phyloP scores from a whole-genome alignment of 2,888 invertebrate species.

The Harpalus rubripes region DNA sequence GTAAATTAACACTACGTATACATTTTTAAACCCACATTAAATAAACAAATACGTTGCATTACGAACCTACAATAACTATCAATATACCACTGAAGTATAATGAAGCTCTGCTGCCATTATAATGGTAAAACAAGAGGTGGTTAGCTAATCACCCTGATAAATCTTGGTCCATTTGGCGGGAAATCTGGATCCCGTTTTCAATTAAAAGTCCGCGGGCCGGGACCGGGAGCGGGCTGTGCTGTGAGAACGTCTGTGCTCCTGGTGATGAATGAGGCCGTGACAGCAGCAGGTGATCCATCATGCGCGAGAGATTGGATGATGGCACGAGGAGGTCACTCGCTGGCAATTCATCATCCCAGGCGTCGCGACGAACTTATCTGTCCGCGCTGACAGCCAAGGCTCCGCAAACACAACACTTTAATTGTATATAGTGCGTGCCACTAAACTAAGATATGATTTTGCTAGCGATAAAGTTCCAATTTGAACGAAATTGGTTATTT shows the following conservation, averaged over 20 bases:
- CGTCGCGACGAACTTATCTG: constrained; percentile 60
- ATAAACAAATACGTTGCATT: too few relatives aligned
- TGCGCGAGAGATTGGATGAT: constrained; percentile 77
- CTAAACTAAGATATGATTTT: too few relatives aligned
- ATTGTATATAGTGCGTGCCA: too few relatives aligned
- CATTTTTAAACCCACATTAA: too few relatives aligned
- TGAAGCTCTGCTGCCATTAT: constrained; percentile 52
- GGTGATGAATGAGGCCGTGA: constrained; percentile 77
- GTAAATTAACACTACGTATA: too few relatives aligned
- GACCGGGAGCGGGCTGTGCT: constrained; percentile 3
- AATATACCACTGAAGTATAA: constrained; percentile 43
- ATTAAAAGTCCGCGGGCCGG: constrained; percentile 23
- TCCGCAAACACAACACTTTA: constrained; percentile 14
- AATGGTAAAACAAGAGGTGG: constrained; percentile 41
- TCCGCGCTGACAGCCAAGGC: constrained; percentile 50
- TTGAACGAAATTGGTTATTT: too few relatives aligned
- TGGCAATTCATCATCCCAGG: constrained; percentile 74
- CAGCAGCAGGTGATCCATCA: constrained; percentile 78
- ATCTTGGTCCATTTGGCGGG: constrained; percentile 48
- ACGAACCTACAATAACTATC: constrained; percentile 24
- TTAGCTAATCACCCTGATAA: constrained; percentile 50
- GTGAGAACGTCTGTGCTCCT: constrained; percentile 69
- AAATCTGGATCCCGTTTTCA: constrained; percentile 60
- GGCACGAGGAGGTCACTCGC: constrained; percentile 75
- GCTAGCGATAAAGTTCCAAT: too few relatives aligned